Evolutionary conservation across 2,888 invertebrate species (phyloP).

Genomic region (Rotaria magnacalcarata): DNA sequence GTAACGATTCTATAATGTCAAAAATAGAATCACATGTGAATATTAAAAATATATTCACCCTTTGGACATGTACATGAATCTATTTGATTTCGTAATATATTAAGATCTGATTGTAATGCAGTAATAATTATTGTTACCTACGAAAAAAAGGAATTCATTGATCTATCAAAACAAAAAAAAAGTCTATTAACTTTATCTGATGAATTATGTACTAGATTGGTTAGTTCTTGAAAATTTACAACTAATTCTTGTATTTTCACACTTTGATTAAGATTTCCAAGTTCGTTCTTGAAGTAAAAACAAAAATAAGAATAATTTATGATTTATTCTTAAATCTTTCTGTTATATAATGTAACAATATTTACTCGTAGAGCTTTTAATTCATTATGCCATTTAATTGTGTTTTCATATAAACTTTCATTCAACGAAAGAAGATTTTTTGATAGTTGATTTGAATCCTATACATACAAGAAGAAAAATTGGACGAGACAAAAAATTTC

Average conservation of each 20-base stretch:
- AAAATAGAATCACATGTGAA: background rate
- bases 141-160: background rate
- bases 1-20: background rate
- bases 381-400: background rate
- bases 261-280: background rate
- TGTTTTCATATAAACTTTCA: background rate
- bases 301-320: background rate
- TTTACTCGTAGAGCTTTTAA: slow-evolving; percentile 1
- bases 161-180: background rate
- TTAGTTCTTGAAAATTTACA: background rate
- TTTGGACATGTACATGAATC: background rate
- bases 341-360: background rate
- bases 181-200: background rate
- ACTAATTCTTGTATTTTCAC: background rate
- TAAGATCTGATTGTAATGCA: background rate
- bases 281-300: background rate
- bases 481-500: too few relatives aligned
- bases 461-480: background rate
- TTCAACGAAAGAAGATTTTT: background rate
- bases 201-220: background rate
- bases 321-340: too few relatives aligned
- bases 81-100: background rate
- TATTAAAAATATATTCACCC: background rate
- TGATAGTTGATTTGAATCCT: slow-evolving; percentile 13
- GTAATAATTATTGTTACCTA: background rate